These are phyloP conservation scores for Macaria notata DNA, from an alignment of 2,888 invertebrate species.

Conservation along the genomic window DNA sequence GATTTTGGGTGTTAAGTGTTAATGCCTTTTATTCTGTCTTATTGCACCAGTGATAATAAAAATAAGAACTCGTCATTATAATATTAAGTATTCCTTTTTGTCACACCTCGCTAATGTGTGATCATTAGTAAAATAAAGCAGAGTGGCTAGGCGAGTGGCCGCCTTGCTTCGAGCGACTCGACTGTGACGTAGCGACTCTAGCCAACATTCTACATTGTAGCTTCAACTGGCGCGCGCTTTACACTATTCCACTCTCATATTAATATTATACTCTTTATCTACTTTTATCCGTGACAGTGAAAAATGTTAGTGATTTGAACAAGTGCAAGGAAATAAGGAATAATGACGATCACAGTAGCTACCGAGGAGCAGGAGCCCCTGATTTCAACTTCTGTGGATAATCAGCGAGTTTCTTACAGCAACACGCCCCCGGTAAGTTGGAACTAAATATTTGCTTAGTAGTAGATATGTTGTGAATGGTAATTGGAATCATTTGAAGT, in stretches of 20 bases:
- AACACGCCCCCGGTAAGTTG: slow-evolving; percentile 63
- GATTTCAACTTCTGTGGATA: slow-evolving; percentile 70
- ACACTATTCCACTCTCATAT: slow-evolving; percentile 18
- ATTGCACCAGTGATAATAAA: too few species aligned
- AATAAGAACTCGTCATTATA: too few species aligned
- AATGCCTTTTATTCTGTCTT: too few species aligned
- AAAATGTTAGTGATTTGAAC: slow-evolving; percentile 44
- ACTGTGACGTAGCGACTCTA: slow-evolving; percentile 1
- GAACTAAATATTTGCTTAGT: slow-evolving; percentile 18
- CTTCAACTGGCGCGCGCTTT: slow-evolving; percentile 24
- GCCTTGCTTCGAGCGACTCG: slow-evolving; percentile 1
- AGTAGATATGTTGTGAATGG: background rate
- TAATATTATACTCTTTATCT: too few species aligned
- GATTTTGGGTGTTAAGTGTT: too few species aligned
- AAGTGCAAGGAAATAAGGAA: slow-evolving; percentile 32
- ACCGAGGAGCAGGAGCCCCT: slow-evolving; percentile 77
- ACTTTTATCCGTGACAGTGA: slow-evolving; percentile 28
- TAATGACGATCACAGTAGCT: slow-evolving; percentile 75
- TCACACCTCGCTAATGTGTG: slow-evolving; percentile 6
- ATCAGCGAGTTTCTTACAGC: slow-evolving; percentile 66
- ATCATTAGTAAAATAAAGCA: slow-evolving; percentile 31
- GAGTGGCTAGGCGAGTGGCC: slow-evolving; percentile 11
- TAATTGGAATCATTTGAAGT: background rate
- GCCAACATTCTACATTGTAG: slow-evolving; percentile 14
- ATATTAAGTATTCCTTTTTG: too few species aligned